Base-by-base conservation (phyloP, 2,888 invertebrate genomes). In the Cantharis nigra region DNA sequence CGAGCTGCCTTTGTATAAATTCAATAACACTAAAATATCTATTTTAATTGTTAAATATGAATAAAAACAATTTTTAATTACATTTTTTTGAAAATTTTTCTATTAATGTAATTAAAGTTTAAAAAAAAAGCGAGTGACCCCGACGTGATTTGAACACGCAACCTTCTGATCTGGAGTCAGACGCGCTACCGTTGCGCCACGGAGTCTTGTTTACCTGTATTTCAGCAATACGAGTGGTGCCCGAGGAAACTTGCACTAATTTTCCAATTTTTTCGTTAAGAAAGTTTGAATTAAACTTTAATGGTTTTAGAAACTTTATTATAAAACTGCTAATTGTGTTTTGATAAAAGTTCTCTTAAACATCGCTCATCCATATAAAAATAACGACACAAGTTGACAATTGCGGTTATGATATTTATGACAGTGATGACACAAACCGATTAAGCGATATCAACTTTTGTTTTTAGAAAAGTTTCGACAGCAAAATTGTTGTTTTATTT, bases 131-230 rank as follows among this genome's bases (percentile, higher is more conserved):
- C 5, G 2, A n/a, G 2, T 95, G 95, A 96, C 95, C 95, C 95
- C 95, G 95, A 95, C 95, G 95, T 96, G 96, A 96, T 95, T 96
- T 94, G 96, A 96, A 96, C 96, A 96, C 96, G 95, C 96, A 96
- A 95, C 96, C 96, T 96, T 96, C 96, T 95, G 96, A 96, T 96
- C 96, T 96, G 96, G 96, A 96, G 96, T 96, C 96, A 95, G 96
- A 96, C 96, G 96, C 96, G 96, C 95, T 96, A 96, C 96, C 96
- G 95, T 96, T 96, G 96, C 96, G 96, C 96, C 96, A 96, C 95
- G 95, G 94, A 94, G 94, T 94, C 95, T 9, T 33, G 33, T 2
- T n/a, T 4, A 33, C 33, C 5, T n/a, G 4, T 2, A 2, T 49
- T 49, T n/a, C n/a, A 2, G 33, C 13, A 13, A 33, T n/a, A n/a